Percentiles rank a stretch among this genome's conserved stretches.
phyloP scores from a whole-genome alignment of 2,113 vertebrate species.

The Trogon surrucura region DNA sequence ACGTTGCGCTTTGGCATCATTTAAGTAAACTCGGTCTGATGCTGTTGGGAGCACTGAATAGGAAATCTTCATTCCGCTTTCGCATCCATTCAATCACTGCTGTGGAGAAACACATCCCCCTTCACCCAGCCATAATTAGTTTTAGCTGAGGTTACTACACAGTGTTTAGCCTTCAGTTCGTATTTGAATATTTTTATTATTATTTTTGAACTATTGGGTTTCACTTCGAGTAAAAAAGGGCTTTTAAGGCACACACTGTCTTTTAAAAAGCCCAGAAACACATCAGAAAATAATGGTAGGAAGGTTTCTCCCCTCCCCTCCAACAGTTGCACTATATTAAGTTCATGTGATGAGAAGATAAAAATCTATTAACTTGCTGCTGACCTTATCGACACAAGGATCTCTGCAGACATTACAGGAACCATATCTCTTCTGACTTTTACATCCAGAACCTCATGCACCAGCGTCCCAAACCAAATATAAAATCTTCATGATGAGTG shows the following conservation, averaged over 20 bases:
- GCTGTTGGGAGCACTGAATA: slow-evolving; percentile 24
- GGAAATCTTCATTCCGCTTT: slow-evolving; percentile 35
- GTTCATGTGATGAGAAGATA: slow-evolving; percentile 88
- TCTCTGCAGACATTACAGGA: slow-evolving; percentile 84
- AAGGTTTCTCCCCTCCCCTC: slow-evolving; percentile 55
- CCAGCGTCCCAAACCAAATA: slow-evolving; percentile 81
- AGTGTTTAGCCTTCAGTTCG: background rate
- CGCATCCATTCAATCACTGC: background rate
- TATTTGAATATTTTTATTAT: slow-evolving; percentile 26
- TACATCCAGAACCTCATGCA: slow-evolving; percentile 81
- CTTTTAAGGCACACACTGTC: slow-evolving; percentile 12
- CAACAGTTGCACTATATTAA: slow-evolving; percentile 83
- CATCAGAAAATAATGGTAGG: slow-evolving; percentile 56
- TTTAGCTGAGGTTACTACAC: slow-evolving; percentile 1
- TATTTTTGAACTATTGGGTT: slow-evolving; percentile 22
- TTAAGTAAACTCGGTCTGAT: slow-evolving; percentile 37
- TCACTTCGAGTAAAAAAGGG: slow-evolving; percentile 27
- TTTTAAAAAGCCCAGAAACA: slow-evolving; percentile 42
- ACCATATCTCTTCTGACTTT: slow-evolving; percentile 87
- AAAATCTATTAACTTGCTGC: slow-evolving; percentile 98
- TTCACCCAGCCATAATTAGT: slow-evolving; percentile 2
- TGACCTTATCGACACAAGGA: slow-evolving; percentile 91
- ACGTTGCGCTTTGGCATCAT: background rate
- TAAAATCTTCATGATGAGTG: slow-evolving; percentile 83
- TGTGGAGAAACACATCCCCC: background rate